phyloP scores from a whole-genome alignment of 2,113 vertebrate genomes.

The Syngnathus floridae region DNA sequence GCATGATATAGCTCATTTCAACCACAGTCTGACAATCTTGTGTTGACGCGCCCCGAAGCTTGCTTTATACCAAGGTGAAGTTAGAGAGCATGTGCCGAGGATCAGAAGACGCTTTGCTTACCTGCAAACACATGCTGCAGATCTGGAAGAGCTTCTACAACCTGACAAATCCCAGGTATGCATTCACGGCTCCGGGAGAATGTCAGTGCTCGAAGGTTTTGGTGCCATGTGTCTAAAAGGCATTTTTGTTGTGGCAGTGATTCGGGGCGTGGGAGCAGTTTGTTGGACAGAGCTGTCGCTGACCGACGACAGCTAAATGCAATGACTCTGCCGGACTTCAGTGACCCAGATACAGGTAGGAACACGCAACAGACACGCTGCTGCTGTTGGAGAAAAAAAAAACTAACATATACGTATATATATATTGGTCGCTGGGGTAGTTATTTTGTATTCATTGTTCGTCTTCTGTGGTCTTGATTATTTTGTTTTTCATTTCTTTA shows the following conservation, averaged over 20 bases:
- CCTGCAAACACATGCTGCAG: constrained; percentile 97
- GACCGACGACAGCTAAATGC: constrained; percentile 92
- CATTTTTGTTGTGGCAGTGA: constrained; percentile 73
- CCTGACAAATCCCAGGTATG: constrained; percentile 94
- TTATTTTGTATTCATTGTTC: too few species aligned
- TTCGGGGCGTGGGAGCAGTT: constrained; percentile 94
- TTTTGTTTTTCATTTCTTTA: background rate
- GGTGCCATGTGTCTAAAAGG: constrained; percentile 7
- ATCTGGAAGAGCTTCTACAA: constrained; percentile 99
- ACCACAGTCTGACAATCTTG: background rate
- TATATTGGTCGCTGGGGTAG: too few species aligned
- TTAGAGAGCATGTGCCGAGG: constrained; percentile 90
- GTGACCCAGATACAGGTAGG: constrained; percentile 94
- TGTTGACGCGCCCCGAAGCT: constrained; percentile 57
- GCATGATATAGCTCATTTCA: background rate
- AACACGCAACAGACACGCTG: background rate
- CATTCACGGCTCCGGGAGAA: background rate
- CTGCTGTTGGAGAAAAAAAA: too few species aligned
- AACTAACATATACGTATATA: too few species aligned
- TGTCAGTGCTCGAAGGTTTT: too few species aligned
- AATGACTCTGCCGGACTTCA: constrained; percentile 95
- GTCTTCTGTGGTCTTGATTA: background rate
- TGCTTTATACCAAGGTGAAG: constrained; percentile 95
- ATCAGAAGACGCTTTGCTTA: constrained; percentile 91
- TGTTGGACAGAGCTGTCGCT: constrained; percentile 91